These are phyloP conservation scores for Uloborus plumipes DNA, from an alignment of 2,888 invertebrate genomes.

Conservation along the genomic window DNA sequence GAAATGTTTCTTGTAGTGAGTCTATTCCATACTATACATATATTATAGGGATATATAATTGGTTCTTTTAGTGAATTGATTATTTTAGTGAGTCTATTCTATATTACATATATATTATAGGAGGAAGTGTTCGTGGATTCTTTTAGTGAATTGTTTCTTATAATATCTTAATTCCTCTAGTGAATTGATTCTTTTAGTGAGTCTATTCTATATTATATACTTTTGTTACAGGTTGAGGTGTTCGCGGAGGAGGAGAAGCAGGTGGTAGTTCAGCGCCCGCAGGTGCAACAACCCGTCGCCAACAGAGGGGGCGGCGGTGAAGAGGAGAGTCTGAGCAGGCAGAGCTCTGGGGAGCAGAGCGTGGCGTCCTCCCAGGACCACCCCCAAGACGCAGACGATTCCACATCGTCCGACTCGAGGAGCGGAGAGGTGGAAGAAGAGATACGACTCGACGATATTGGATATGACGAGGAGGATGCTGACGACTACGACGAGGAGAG, in stretches of 20 bases:
- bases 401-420: constrained; percentile 55
- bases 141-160: too few relatives aligned
- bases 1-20: too few relatives aligned
- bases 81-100: too few relatives aligned
- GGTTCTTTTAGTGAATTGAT: too few relatives aligned
- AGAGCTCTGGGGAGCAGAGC: constrained; percentile 55
- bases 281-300: constrained; percentile 12
- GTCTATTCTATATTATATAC: too few relatives aligned
- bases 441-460: constrained; percentile 54
- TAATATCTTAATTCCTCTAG: too few relatives aligned
- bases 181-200: too few relatives aligned
- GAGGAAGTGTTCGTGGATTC: too few relatives aligned
- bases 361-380: constrained; percentile 49
- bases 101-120: too few relatives aligned
- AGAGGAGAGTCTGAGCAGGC: constrained; percentile 45
- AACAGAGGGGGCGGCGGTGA: constrained; percentile 8
- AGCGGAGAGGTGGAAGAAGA: constrained; percentile 61
- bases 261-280: constrained; percentile 33
- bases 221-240: too few relatives aligned
- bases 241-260: constrained; percentile 18
- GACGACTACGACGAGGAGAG: constrained; percentile 61
- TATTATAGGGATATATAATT: too few relatives aligned
- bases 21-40: too few relatives aligned
- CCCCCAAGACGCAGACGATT: constrained; percentile 56
- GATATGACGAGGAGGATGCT: constrained; percentile 58